Base-by-base conservation (phyloP, 2,888 invertebrate species). In the Lomographa bimaculata region DNA sequence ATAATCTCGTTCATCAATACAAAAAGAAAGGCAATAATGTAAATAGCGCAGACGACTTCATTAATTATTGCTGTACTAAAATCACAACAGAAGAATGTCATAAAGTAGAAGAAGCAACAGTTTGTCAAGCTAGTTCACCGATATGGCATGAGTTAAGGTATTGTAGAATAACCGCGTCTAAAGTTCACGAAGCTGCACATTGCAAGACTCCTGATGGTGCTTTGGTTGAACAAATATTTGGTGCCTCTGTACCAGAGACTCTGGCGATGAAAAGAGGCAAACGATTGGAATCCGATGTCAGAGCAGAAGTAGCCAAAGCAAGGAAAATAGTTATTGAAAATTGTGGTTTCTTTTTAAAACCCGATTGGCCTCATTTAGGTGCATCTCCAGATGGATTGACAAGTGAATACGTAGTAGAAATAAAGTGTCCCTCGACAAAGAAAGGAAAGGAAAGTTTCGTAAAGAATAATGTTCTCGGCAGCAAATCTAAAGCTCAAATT, bases 141-240 rank as follows among this genome's bases (percentile, higher is more conserved):
- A n/a, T n/a, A n/a, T 54, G 56, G 54, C 30, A 50, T 28, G 50
- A 58, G 20, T 9, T 54, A 18, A 19, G 46, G n/a, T 56, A 56
- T 44, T 37, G 37, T n/a, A 28, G 47, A 19, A 33, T 54, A n/a
- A 56, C 56, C 9, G 53, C 49, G n/a, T 56, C 51, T 5, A 49
- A 41, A 46, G 28, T 25, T 10, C 32, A 45, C 23, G 46, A 53
- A 21, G 44, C 30, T 6, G 29, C 40, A 7, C 18, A 39, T 20
- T 33, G 49, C 17, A 24, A 37, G 9, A 37, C 43, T 21, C 5
- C 18, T 5, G 29, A 40, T 34, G 44, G 40, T 16, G 8, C 5
- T 20, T 8, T 7, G 8, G 20, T 7, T 3, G 20, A 6, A n/a
- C n/a, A 6, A n/a, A 19, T 19, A n/a, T 7, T 39, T 25, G 43